These are phyloP conservation scores for Augochlorella aurata DNA, from an alignment of 2,888 invertebrate genomes.

Conservation along the genomic window DNA sequence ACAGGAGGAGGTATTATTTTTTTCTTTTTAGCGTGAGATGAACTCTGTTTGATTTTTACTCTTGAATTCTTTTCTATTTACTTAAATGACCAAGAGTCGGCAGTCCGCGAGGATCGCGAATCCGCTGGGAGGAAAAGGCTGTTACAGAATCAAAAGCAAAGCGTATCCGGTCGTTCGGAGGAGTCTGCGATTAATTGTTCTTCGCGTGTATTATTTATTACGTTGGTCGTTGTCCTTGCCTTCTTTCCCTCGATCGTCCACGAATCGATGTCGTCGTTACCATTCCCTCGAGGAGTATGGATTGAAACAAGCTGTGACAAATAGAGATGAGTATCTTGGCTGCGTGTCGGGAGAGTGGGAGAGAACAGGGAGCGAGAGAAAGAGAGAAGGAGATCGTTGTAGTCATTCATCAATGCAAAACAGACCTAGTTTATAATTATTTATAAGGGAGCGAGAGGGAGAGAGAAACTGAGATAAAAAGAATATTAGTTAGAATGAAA, in stretches of 20 bases:
- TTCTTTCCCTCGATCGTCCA: slow-evolving; percentile 36
- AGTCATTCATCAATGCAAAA: slow-evolving; percentile 81
- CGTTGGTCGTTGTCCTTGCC: slow-evolving; percentile 21
- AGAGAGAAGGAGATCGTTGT: slow-evolving; percentile 76
- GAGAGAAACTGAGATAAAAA: slow-evolving; percentile 35
- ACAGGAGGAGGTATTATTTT: too few species aligned
- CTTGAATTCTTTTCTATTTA: too few species aligned
- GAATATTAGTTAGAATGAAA: background rate
- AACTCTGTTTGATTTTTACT: too few species aligned
- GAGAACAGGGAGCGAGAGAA: slow-evolving; percentile 9
- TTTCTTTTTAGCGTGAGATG: too few species aligned
- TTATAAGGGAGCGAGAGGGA: slow-evolving; percentile 66
- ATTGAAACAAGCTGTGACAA: slow-evolving; percentile 40
- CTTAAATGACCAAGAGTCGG: background rate
- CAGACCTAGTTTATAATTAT: slow-evolving; percentile 77
- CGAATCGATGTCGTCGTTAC: slow-evolving; percentile 43
- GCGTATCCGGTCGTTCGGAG: slow-evolving; percentile 14
- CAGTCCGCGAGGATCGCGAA: background rate
- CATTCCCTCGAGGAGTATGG: slow-evolving; percentile 30
- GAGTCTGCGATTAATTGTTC: slow-evolving; percentile 14
- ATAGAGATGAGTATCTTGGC: slow-evolving; percentile 44
- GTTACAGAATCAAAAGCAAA: slow-evolving; percentile 46
- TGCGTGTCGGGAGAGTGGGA: slow-evolving; percentile 33
- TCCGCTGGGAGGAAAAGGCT: slow-evolving; percentile 11
- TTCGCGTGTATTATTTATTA: slow-evolving; percentile 39